Evolutionary conservation across 2,888 invertebrate species (phyloP).

Genomic region (Chymomyza amoena): DNA sequence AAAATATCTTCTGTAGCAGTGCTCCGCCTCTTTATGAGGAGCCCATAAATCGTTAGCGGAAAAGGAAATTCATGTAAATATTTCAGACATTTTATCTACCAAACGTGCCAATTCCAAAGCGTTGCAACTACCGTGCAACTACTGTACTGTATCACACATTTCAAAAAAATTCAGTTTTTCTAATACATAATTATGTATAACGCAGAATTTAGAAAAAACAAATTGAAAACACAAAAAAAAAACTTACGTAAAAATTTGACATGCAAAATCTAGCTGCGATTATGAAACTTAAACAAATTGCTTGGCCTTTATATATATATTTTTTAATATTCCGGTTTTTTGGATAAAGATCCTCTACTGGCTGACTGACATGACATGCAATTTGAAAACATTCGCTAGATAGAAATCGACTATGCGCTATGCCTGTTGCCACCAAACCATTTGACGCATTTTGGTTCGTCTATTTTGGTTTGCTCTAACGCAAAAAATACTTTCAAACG

Average conservation of each 20-base stretch:
- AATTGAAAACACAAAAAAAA: background rate
- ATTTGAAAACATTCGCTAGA: background rate
- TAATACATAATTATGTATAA: background rate
- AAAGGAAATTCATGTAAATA: no score
- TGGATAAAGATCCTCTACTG: background rate
- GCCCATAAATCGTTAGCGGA: no score
- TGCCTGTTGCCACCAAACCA: background rate
- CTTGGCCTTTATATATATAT: background rate
- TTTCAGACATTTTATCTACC: no score
- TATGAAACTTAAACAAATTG: background rate
- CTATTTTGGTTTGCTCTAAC: background rate
- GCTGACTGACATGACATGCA: background rate
- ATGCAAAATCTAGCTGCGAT: slow-evolving; percentile 51
- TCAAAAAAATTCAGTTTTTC: background rate
- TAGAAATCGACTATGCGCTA: background rate
- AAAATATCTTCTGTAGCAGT: no score
- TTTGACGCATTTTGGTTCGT: background rate
- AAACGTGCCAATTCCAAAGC: no score
- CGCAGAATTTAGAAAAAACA: background rate
- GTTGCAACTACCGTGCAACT: background rate
- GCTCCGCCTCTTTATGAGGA: no score
- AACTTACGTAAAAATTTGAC: slow-evolving; percentile 47
- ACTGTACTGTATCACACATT: background rate
- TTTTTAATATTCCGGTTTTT: slow-evolving; percentile 1
- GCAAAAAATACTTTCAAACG: background rate